Evolutionary conservation across 2,113 vertebrate species (phyloP).

Genomic region (Strix aluco): DNA sequence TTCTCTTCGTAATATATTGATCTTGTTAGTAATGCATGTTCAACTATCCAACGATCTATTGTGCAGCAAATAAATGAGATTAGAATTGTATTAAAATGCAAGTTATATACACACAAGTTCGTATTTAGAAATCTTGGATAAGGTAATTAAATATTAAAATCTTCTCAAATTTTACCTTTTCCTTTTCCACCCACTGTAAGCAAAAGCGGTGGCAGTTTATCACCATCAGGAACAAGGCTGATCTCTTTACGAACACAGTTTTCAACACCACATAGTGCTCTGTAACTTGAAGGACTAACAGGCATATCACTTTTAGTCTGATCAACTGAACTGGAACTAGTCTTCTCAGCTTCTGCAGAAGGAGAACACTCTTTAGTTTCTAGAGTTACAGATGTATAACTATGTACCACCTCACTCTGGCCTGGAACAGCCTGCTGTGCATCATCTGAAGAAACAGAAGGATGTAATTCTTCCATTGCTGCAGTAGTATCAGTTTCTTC

Average conservation of each 20-base stretch:
- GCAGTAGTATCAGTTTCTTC: background rate
- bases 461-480: background rate
- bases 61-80: background rate
- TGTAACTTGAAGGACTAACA: constrained; percentile 76
- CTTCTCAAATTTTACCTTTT: constrained; percentile 73
- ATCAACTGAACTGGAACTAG: background rate
- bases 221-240: constrained; percentile 84
- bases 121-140: background rate
- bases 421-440: background rate
- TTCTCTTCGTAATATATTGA: background rate
- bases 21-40: background rate
- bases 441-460: constrained; percentile 3
- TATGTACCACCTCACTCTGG: background rate
- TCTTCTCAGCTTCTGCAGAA: constrained; percentile 20
- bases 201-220: constrained; percentile 85
- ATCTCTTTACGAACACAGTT: constrained; percentile 71
- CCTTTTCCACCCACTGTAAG: constrained; percentile 77
- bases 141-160: background rate
- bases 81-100: background rate
- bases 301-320: background rate
- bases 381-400: background rate
- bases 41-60: background rate
- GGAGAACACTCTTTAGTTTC: background rate
- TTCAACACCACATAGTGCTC: constrained; percentile 79
- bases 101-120: background rate